Evolutionary conservation across 2,888 invertebrate genomes (phyloP), one percentile per base, ranked within the genome.

Genomic region (Coecobrya sp.): DNA sequence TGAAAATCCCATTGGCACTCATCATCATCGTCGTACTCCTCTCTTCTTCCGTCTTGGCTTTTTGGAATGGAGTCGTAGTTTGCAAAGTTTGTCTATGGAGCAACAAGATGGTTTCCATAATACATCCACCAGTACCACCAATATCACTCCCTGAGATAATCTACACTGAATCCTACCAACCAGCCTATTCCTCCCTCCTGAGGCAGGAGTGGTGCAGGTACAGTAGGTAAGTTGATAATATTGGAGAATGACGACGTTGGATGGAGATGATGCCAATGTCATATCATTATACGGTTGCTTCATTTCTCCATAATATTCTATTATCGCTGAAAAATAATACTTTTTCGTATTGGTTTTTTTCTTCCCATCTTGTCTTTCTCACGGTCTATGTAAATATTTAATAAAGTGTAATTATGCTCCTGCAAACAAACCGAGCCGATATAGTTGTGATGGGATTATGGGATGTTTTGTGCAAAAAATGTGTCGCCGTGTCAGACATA

Each of bases 1-100:
- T 79, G 79, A 25, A 79, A 79, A 79, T 79, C 79, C 79, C 79
- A 55, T 52, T 79, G 27, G 79, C 49, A 27, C 52, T 79, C 27
- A n/a, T 52, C 52, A 55, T 79, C 79, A 27, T 25, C 55, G n/a
- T n/a, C n/a, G n/a, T n/a, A n/a, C 27, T 36, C 30, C 30, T 10
- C 68, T 5, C 11, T 30, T 16, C 68, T 68, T 30, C 16, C 22
- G 8, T 45, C 16, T 70, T 76, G 49, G n/a, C 36, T 36, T 70
- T 70, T 16, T 70, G 36, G 42, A 19, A 22, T 4, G 30, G 27
- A 13, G 27, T 27, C 27, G 25, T 10, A 5, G 5, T 25, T 3
- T 55, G 55, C 55, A 19, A 1, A 59, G 16, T 59, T 10, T 22
- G 52, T 59, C 0, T n/a, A 19, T n/a, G 59, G 0, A n/a, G 59